phyloP scores from a whole-genome alignment of 2,113 vertebrate genomes.

The Saimiri boliviensis region DNA sequence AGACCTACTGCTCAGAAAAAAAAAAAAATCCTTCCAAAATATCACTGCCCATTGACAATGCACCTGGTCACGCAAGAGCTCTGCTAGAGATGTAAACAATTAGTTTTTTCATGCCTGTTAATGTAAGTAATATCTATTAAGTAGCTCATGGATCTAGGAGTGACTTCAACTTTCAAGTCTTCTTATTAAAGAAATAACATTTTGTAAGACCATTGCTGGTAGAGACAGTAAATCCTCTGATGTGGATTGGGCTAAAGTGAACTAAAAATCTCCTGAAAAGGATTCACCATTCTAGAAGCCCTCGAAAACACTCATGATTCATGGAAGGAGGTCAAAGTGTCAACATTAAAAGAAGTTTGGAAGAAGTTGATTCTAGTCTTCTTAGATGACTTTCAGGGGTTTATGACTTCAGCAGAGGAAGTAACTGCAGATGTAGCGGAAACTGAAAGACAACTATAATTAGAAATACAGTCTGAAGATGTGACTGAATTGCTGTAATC shows the following conservation, averaged over 20 bases:
- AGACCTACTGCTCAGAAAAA: background rate
- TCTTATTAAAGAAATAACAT: background rate
- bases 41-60: background rate
- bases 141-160: background rate
- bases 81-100: accelerated
- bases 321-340: background rate
- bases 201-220: background rate
- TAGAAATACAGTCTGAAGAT: background rate
- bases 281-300: background rate
- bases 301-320: background rate
- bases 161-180: background rate
- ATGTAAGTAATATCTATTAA: background rate
- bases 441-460: background rate
- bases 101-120: background rate
- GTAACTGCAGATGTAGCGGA: background rate
- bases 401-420: background rate
- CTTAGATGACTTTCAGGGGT: background rate
- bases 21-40: background rate
- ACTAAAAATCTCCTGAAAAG: background rate
- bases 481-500: background rate
- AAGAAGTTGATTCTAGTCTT: background rate
- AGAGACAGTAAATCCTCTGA: background rate
- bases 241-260: background rate
- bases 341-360: background rate
- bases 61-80: background rate